A percentile compares a stretch with the other conserved stretches of the same genome.
Conservation (phyloP, 2,113 vertebrate genomes). For the Arothron firmamentum region DNA sequence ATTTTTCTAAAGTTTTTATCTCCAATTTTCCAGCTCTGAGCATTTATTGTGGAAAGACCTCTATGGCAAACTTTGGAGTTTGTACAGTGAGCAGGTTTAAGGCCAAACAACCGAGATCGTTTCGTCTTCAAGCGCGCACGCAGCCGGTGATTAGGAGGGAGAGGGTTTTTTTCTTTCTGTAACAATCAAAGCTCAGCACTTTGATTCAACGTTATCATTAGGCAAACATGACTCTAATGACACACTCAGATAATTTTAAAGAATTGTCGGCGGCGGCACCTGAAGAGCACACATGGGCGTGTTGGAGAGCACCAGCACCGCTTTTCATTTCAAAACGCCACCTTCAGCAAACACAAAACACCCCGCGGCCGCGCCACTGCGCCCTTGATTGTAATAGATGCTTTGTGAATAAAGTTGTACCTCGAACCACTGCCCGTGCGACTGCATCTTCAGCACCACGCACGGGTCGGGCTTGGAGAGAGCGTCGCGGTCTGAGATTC, state of each 20-base stretch:
- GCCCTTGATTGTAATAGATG: too few relatives aligned
- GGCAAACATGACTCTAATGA: conserved; percentile 36
- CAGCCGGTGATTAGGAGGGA: conserved; percentile 5
- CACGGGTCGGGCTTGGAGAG: conserved; percentile 84
- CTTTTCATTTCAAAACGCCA: too few relatives aligned
- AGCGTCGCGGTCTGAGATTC: conserved; percentile 81
- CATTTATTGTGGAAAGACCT: too few relatives aligned
- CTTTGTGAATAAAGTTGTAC: conserved; percentile 45
- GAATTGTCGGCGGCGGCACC: background rate
- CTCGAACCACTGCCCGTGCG: conserved; percentile 86
- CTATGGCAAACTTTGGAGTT: background rate
- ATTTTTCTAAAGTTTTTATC: background rate
- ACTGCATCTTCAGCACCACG: conserved; percentile 83
- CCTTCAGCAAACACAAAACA: background rate
- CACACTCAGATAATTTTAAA: conserved; percentile 14
- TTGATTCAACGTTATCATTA: conserved; percentile 43
- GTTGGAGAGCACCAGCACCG: background rate
- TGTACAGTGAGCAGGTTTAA: background rate
- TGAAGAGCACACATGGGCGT: conserved; percentile 3
- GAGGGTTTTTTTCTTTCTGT: conserved; percentile 1
- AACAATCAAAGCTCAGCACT: conserved; percentile 40
- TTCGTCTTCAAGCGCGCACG: conserved; percentile 11
- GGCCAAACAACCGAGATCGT: conserved; percentile 1
- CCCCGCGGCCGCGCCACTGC: background rate
- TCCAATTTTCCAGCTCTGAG: background rate